phyloP scores from a whole-genome alignment of 2,888 invertebrate species.

The Parochlus steinenii region DNA sequence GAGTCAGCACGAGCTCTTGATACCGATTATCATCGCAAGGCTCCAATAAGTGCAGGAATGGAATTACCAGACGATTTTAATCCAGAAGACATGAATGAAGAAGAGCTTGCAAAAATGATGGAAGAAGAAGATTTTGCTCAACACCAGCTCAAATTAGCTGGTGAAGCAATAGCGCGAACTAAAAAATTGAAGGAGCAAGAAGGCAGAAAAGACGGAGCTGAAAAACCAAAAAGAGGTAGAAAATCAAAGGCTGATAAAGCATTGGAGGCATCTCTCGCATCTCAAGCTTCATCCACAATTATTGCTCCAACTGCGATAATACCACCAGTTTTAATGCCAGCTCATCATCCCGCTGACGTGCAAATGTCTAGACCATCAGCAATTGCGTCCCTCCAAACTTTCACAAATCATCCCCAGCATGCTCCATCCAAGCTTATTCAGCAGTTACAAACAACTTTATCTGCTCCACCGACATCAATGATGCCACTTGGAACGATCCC shows the following conservation, averaged over 20 bases:
- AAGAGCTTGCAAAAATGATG: conserved; percentile 38
- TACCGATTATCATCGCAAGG: conserved; percentile 25
- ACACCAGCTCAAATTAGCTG: conserved; percentile 32
- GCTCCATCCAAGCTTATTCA: too few relatives aligned
- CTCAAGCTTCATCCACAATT: too few relatives aligned
- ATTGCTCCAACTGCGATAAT: too few relatives aligned
- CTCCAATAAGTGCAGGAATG: conserved; percentile 13
- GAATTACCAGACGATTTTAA: conserved; percentile 30
- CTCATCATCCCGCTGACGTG: too few relatives aligned
- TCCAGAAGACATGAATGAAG: conserved; percentile 33
- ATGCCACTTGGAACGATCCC: too few relatives aligned
- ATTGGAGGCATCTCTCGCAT: too few relatives aligned
- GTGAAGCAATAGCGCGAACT: conserved; percentile 31
- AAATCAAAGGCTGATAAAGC: conserved; percentile 8
- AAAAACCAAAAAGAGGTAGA: conserved; percentile 4
- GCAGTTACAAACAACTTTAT: too few relatives aligned
- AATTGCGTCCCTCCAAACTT: too few relatives aligned
- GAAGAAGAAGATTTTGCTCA: conserved; percentile 43
- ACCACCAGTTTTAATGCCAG: too few relatives aligned
- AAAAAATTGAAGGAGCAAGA: conserved; percentile 38
- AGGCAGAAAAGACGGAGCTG: conserved; percentile 24
- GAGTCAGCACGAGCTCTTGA: conserved; percentile 29
- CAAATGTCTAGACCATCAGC: too few relatives aligned
- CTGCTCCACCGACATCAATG: neutral
- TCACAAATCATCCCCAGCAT: too few relatives aligned